Base-by-base conservation (phyloP, 2,888 invertebrate species). In the Ormyrus labotus region DNA sequence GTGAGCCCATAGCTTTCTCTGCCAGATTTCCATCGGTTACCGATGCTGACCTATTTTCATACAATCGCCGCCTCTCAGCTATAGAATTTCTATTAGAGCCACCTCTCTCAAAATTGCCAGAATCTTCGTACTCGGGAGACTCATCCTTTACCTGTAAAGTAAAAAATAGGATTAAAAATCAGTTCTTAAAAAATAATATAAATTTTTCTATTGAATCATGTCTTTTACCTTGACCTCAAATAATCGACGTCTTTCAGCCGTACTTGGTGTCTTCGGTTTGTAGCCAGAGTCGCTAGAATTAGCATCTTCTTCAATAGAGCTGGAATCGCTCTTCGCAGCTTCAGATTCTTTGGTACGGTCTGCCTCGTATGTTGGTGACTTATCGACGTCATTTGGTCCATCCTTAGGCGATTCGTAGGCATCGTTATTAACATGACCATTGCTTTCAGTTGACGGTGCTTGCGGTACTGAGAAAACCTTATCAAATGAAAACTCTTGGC, bases 391-490 rank as follows among this genome's bases (percentile, higher is more conserved):
- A 7, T 71, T 67, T 85, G 85, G 5, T 84, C 85, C 78, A 81
- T 81, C 58, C 85, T 87, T 13, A 78, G 73, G 60, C 9, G 85
- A 85, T 4, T 78, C 71, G 47, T 85, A 86, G 61, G 86, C 86
- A n/a, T 85, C 77, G 45, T 88, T 88, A 50, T 87, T 87, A 5
- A 86, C 84, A 80, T 89, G 89, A 13, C 90, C 90, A 72, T 90
- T 90, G 47, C 87, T 89, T n/a, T 90, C 90, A 57, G 45, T 73
- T 50, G 87, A 89, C 0, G 96, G 96, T 0, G 94, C 96, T 2
- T 94, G 92, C 0, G 96, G 96, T 7, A 96, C 96, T 0, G 95
- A 95, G 90, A 96, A 96, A 47, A 96, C 95, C 88, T 96, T 95
- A 89, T 96, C 96, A 87, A 96, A 96, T 0, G 94, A 95, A 86